Conservation (phyloP, 2,888 invertebrate genomes). For the Megaustenia siamemsis region DNA sequence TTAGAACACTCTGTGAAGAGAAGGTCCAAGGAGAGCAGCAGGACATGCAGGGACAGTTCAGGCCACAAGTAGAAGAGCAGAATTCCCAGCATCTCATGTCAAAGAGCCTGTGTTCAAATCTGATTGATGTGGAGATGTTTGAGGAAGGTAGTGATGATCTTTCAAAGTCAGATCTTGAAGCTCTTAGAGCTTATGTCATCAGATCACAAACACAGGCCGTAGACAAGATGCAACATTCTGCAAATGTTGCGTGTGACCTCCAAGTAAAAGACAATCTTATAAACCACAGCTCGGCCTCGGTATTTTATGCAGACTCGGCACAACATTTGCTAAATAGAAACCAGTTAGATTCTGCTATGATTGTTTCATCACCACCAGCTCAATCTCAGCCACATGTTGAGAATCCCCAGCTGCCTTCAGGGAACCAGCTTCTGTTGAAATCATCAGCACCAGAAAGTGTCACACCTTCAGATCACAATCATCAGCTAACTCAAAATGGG, state of each 20-base stretch:
- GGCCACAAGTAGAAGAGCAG: background rate
- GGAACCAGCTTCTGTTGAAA: background rate
- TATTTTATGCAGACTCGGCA: background rate
- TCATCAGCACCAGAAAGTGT: background rate
- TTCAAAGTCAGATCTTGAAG: background rate
- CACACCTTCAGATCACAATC: background rate
- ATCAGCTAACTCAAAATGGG: background rate
- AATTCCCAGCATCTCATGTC: background rate
- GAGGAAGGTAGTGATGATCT: background rate
- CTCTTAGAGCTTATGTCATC: background rate
- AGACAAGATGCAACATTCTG: background rate
- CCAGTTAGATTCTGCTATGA: no score
- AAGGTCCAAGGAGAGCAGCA: background rate
- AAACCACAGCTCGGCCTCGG: background rate
- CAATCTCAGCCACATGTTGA: background rate
- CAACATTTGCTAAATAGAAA: background rate
- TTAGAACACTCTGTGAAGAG: slow-evolving; percentile 12
- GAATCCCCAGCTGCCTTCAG: background rate
- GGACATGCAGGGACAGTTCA: background rate
- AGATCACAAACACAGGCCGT: background rate
- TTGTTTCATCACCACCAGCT: background rate
- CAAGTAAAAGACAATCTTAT: background rate
- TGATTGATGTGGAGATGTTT: background rate
- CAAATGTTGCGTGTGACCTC: background rate
- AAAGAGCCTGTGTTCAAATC: background rate